Evolutionary conservation across 2,113 vertebrate genomes (phyloP).

Genomic region (Neolamprologus cancellatus): DNA sequence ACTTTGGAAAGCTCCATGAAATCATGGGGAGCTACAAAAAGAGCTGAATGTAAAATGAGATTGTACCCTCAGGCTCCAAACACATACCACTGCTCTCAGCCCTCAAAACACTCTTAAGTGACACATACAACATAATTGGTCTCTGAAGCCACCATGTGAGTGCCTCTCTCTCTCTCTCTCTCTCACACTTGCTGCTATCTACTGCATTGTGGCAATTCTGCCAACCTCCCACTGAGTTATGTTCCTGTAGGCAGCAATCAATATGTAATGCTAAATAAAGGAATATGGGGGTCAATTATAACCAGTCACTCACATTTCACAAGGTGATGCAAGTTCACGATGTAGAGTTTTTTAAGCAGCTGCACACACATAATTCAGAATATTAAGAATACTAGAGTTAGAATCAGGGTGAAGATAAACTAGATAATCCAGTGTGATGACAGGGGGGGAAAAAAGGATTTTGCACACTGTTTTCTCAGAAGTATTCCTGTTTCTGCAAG

Average conservation of each 20-base stretch:
- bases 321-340: neutral
- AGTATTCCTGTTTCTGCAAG: neutral
- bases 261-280: slow-evolving; percentile 18
- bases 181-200: neutral
- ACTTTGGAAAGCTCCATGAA: neutral
- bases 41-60: slow-evolving; percentile 49
- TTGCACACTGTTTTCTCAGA: neutral
- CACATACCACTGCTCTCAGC: slow-evolving; percentile 1
- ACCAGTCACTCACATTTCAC: neutral
- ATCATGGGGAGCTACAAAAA: neutral
- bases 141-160: neutral
- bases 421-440: neutral
- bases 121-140: slow-evolving; percentile 41
- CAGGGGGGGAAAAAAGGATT: neutral
- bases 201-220: neutral
- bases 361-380: neutral
- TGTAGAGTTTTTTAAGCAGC: neutral
- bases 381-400: neutral
- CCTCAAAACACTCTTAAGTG: slow-evolving; percentile 22
- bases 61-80: slow-evolving; percentile 36
- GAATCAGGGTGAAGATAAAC: neutral
- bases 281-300: neutral
- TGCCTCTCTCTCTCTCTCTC: neutral
- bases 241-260: neutral
- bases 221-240: slow-evolving; percentile 9